Evolutionary conservation across 1,140 invertebrate genomes (phyloP), one percentile per base, ranked within the genome.

Genomic region (Drosophila varians): DNA sequence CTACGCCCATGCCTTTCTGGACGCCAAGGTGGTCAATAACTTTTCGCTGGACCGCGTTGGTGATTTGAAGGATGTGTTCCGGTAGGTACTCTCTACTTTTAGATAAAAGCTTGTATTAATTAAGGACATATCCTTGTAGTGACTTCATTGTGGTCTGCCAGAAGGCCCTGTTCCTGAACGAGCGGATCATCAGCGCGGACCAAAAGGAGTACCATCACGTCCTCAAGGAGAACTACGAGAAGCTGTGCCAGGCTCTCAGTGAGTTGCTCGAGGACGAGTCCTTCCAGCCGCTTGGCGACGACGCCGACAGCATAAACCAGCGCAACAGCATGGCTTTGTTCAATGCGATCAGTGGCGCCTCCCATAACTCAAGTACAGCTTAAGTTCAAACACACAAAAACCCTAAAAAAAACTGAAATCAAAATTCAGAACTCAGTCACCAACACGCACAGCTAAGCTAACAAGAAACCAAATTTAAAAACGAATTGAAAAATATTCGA

Each of bases 171-270:
- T 96, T 97, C 90, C 93, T 98, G 47, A 98, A 98, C 92, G 95
- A 94, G 14, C 95, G 95, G 74, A 92, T 98, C 45, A 97, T 98
- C 71, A 94, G 94, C 31, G 94, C 94, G 4, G 97, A 98, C 91
- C 97, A 98, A 89, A 93, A 95, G 19, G 95, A 98, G 77, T 98
- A 98, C 86, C 97, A 98, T 87, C 95, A 96, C 82, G 95, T 95
- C 0, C 91, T 98, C 5, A 94, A 95, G 75, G 92, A 94, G 26
- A 98, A 97, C 90, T 98, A 96, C 92, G 95, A 95, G 74, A 97
- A 98, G 75, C 92, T 98, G 16, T 96, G 96, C 58, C 93, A 94
- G 53, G 95, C 94, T 36, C 92, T 98, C n/a, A 94, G 95, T 28
- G 92, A 92, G 25, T 90, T 96, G 52, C 93, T 96, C 25, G 95